Conservation (phyloP, 1,140 invertebrate genomes). For the Pseudomyrmex pallidus region DNA sequence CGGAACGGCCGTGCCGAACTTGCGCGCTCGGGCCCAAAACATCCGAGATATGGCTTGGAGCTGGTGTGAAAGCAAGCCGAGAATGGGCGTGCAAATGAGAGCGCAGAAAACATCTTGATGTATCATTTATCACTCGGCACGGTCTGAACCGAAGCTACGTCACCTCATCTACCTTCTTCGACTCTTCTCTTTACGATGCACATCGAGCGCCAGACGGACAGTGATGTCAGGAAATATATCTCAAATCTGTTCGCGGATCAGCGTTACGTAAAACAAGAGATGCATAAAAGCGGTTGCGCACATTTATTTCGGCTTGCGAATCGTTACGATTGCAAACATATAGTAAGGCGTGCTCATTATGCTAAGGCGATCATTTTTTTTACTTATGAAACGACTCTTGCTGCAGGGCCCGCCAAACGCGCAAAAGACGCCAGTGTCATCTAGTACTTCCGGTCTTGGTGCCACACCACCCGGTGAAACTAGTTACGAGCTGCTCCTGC, state of each 20-base stretch:
- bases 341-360: background rate
- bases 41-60: slow-evolving; percentile 67
- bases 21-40: slow-evolving; percentile 62
- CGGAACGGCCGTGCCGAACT: slow-evolving; percentile 13
- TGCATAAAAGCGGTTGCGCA: background rate
- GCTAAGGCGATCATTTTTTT: background rate
- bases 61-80: slow-evolving; percentile 72
- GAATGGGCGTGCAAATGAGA: slow-evolving; percentile 74
- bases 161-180: slow-evolving; percentile 37
- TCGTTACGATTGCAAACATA: background rate
- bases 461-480: slow-evolving; percentile 89
- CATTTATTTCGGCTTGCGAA: slow-evolving; percentile 18
- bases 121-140: slow-evolving; percentile 72
- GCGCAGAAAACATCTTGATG: slow-evolving; percentile 72
- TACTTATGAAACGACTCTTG: slow-evolving; percentile 38
- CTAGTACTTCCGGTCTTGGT: slow-evolving; percentile 83
- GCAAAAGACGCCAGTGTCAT: slow-evolving; percentile 88
- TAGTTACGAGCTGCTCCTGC: slow-evolving; percentile 95
- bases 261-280: slow-evolving; percentile 32
- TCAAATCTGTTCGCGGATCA: slow-evolving; percentile 22
- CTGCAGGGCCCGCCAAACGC: slow-evolving; percentile 94
- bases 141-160: slow-evolving; percentile 40
- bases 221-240: slow-evolving; percentile 49
- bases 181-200: slow-evolving; percentile 6
- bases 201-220: slow-evolving; percentile 8